Base-by-base conservation (phyloP, 2,888 invertebrate genomes). In the Agrochola lychnidis region DNA sequence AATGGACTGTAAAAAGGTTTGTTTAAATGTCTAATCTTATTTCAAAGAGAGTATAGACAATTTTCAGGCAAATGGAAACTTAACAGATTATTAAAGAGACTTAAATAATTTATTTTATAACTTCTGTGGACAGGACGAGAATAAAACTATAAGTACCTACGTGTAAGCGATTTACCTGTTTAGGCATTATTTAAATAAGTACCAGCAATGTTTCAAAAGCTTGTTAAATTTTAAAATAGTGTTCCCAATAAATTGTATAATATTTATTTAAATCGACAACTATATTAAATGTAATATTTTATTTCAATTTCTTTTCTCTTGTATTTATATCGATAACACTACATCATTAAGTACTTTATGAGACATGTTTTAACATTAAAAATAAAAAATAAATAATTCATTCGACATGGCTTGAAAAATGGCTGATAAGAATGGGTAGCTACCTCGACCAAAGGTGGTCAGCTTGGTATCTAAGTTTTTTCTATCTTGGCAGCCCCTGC, bases 231-330 rank as follows among this genome's bases (percentile, higher is more conserved):
- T 76, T 30, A 51, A 71, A 82, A 74, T 59, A 63, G 77, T 85
- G 77, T 82, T 63, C 69, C 67, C 30, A 48, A 53, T 73, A 84
- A 76, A 73, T 76, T 85, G 66, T 76, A 48, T 51, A 19, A 66
- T 51, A 78, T 70, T 78, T 82, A 85, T 85, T 72, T 86, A 70
- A 86, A 83, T 83, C 63, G 74, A 56, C 53, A 78, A 83, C 86
- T 73, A 56, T 57, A 51, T 72, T 19, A 71, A 66, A 82, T 83
- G 83, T 82, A 66, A 25, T 72, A 74, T 71, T 70, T 74, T 66
- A 72, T 82, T 83, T 86, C 86, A 85, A 83, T 83, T 83, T 86
- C 78, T 78, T 85, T 85, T 74, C 70, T 62, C 66, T 69, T 83
- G 86, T 82, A 51, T 64, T 79, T 53, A 70, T 78, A 22, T 69